Conservation (phyloP, 2,113 vertebrate genomes). For the Silurus meridionalis region DNA sequence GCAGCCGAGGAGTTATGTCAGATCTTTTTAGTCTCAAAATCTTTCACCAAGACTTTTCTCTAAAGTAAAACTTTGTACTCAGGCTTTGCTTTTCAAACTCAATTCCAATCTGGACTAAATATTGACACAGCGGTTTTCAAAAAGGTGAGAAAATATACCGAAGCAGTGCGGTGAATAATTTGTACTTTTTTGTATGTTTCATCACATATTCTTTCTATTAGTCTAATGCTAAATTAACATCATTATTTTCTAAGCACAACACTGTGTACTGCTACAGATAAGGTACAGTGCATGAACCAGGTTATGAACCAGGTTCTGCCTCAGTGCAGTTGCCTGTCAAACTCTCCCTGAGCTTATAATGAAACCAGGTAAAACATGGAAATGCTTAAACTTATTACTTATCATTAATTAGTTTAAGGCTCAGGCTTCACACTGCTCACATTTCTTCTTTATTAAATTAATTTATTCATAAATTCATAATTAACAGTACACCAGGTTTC, state of each 20-base stretch:
- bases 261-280: neutral
- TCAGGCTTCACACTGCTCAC: neutral
- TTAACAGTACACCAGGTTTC: neutral
- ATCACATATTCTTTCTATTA: neutral
- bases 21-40: conserved; percentile 2
- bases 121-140: neutral
- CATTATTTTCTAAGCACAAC: neutral
- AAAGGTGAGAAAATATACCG: neutral
- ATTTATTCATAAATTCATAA: neutral
- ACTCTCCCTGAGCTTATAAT: neutral
- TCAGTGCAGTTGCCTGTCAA: neutral
- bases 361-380: neutral
- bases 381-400: neutral
- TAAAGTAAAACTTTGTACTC: neutral
- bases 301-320: neutral
- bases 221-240: neutral
- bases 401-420: neutral
- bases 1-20: neutral
- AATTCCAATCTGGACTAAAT: neutral
- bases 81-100: neutral
- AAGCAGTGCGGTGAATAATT: neutral
- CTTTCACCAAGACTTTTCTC: neutral
- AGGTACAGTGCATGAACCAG: neutral
- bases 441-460: neutral
- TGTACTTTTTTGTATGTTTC: neutral